Percentiles rank a stretch among this genome's conserved stretches.
Evolutionary conservation across 2,797 vertebrate genomes (phyloP).

Genomic region (Lophotriccus pileatus): DNA sequence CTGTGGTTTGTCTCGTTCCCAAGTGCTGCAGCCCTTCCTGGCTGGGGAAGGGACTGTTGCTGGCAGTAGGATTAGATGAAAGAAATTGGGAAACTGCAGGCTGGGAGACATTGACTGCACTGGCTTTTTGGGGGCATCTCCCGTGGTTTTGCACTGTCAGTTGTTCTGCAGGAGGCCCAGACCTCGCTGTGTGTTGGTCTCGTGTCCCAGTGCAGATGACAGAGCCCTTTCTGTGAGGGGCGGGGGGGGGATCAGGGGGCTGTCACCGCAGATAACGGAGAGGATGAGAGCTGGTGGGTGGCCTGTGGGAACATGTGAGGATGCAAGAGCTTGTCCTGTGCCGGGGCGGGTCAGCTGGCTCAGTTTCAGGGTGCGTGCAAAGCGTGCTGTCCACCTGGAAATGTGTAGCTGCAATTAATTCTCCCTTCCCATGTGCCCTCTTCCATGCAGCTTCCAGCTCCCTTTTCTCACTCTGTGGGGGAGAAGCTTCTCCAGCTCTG

Average conservation of each 20-base stretch:
- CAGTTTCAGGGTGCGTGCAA: accelerated
- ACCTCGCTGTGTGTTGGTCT: background rate
- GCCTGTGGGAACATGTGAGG: background rate
- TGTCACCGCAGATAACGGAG: background rate
- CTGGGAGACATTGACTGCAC: background rate
- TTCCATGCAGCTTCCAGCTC: background rate
- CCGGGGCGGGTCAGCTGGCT: background rate
- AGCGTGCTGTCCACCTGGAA: accelerated
- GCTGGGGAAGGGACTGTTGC: background rate
- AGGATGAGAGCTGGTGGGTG: background rate
- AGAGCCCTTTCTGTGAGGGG: background rate
- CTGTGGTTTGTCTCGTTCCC: background rate
- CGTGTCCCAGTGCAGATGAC: background rate
- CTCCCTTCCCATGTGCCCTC: accelerated
- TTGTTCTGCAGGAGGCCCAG: background rate
- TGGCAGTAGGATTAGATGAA: background rate
- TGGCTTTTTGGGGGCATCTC: background rate
- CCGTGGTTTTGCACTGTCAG: background rate
- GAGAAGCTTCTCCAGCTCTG: background rate
- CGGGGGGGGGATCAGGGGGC: background rate
- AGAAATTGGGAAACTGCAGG: background rate
- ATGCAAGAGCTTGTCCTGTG: background rate
- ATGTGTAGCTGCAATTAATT: background rate
- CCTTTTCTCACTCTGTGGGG: accelerated
- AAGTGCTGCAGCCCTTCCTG: background rate